Evolutionary conservation across 2,797 vertebrate species (phyloP).

Genomic region (Calcarius lapponicus): DNA sequence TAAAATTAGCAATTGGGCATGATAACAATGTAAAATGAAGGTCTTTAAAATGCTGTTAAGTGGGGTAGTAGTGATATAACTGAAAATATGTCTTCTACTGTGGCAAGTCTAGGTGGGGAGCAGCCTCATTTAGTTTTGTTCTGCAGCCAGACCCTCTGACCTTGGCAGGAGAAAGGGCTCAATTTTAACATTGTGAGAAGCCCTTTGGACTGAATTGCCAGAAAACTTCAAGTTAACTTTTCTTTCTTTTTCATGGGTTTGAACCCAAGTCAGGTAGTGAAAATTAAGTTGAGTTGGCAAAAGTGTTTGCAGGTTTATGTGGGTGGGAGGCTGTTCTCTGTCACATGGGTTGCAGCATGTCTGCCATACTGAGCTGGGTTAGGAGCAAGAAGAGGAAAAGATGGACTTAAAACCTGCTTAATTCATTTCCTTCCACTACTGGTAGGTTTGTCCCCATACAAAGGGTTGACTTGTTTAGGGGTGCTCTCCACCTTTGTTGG

Average conservation of each 20-base stretch:
- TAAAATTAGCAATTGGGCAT: background rate
- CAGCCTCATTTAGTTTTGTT: rapidly evolving
- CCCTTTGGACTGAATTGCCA: background rate
- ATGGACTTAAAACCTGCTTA: background rate
- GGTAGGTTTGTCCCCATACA: background rate
- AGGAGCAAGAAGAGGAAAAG: background rate
- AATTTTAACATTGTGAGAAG: background rate
- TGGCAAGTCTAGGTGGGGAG: background rate
- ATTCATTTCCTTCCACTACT: background rate
- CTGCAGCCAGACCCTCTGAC: background rate
- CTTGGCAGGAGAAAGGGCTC: background rate
- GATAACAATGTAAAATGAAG: background rate
- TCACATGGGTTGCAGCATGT: background rate
- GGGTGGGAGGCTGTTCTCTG: background rate
- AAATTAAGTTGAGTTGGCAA: background rate
- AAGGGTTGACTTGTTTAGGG: background rate
- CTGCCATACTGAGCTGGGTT: background rate
- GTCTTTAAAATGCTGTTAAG: background rate
- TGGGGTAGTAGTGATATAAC: background rate
- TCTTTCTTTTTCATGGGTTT: background rate
- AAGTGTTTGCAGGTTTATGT: background rate
- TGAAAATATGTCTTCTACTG: background rate
- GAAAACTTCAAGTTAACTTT: background rate
- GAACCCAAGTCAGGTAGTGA: background rate
- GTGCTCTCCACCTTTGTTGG: background rate